A percentile compares a stretch with the other conserved stretches of the same genome.
Conservation (phyloP, 1,140 invertebrate species). For the Pachypeltis micranthus region DNA sequence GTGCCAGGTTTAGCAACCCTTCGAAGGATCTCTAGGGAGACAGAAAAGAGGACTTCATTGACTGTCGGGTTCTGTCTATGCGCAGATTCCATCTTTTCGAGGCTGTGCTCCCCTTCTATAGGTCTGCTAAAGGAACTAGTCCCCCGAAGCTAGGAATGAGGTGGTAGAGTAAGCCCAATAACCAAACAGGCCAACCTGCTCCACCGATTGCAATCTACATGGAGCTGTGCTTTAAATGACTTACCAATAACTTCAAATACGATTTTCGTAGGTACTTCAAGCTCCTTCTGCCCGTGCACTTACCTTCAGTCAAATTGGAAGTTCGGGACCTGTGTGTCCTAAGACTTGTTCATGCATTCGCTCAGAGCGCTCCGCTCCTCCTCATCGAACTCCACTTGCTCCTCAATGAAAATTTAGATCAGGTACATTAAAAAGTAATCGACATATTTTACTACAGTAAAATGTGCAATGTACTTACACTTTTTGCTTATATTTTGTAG, state of each 20-base stretch:
- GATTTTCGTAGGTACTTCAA: slow-evolving; percentile 50
- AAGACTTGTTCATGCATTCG: slow-evolving; percentile 72
- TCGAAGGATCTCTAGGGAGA: too few relatives aligned
- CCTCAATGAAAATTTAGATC: slow-evolving; percentile 33
- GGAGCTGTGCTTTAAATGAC: too few relatives aligned
- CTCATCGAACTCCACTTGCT: slow-evolving; percentile 70
- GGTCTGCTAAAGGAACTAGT: too few relatives aligned
- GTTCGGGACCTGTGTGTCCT: slow-evolving; percentile 60
- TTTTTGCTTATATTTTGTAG: slow-evolving; percentile 24
- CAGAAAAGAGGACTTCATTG: too few relatives aligned
- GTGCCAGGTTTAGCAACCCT: too few relatives aligned
- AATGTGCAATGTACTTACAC: neutral
- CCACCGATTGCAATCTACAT: neutral
- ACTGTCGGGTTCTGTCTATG: too few relatives aligned
- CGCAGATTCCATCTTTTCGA: too few relatives aligned
- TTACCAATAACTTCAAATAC: neutral
- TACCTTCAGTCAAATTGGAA: slow-evolving; percentile 70
- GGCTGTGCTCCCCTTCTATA: too few relatives aligned
- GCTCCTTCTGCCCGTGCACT: slow-evolving; percentile 73
- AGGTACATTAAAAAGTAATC: too few relatives aligned
- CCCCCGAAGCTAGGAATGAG: too few relatives aligned
- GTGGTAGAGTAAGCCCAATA: neutral
- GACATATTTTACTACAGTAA: too few relatives aligned
- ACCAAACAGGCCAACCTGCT: neutral
- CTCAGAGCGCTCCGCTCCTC: slow-evolving; percentile 76